Evolutionary conservation across 2,888 invertebrate genomes (phyloP).

Genomic region (Campoplex nolae): DNA sequence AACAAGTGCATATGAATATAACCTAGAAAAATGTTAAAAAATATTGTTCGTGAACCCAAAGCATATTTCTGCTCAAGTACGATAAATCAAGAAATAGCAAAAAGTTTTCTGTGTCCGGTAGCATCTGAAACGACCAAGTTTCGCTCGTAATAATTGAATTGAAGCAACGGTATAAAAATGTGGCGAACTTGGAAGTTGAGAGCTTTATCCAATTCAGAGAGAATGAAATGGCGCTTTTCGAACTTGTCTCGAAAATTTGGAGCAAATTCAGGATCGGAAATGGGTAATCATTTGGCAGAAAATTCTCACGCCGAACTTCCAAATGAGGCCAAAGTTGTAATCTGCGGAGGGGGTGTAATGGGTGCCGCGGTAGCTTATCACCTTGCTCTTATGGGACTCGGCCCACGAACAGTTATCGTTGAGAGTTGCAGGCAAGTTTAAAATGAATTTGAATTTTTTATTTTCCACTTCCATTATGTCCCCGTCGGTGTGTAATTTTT

Average conservation of each 20-base stretch:
- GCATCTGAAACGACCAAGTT: neutral
- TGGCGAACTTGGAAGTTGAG: slow-evolving; percentile 74
- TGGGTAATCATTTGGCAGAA: slow-evolving; percentile 29
- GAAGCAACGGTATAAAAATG: slow-evolving; percentile 68
- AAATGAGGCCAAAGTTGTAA: slow-evolving; percentile 89
- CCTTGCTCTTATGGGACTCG: slow-evolving; percentile 93
- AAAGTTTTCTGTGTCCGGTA: neutral
- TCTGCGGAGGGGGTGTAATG: slow-evolving; percentile 97
- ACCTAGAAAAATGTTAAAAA: slow-evolving; percentile 1
- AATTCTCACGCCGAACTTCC: slow-evolving; percentile 81
- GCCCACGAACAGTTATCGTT: slow-evolving; percentile 91
- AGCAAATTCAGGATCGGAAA: slow-evolving; percentile 35
- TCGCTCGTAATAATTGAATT: neutral
- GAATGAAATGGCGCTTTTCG: neutral
- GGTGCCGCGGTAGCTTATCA: slow-evolving; percentile 97
- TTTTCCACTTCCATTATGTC: neutral
- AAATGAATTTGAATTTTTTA: neutral
- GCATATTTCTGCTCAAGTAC: neutral
- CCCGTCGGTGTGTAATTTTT: neutral
- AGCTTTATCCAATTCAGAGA: slow-evolving; percentile 51
- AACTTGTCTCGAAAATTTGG: slow-evolving; percentile 5
- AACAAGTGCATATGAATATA: neutral
- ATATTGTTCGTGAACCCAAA: neutral
- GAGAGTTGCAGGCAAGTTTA: slow-evolving; percentile 92
- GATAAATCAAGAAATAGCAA: neutral